Evolutionary conservation across 2,797 vertebrate genomes (phyloP).

Genomic region (Cynodonichthys magdalenae): DNA sequence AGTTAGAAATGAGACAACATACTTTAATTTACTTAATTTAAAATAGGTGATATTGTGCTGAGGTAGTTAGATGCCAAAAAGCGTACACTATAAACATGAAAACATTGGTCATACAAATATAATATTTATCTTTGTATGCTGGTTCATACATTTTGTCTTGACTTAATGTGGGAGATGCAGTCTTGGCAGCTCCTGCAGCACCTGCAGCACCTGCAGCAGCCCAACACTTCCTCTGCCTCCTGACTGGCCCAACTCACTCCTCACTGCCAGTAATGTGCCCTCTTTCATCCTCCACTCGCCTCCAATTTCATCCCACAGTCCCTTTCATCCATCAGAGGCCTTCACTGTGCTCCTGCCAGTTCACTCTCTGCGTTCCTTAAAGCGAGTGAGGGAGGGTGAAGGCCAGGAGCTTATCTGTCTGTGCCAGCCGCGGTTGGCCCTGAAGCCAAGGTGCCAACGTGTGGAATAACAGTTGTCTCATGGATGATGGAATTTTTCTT

Average conservation of each 20-base stretch:
- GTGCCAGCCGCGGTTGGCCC: conserved; percentile 47
- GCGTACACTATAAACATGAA: too few species aligned
- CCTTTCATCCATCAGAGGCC: conserved; percentile 61
- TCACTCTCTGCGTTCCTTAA: conserved; percentile 57
- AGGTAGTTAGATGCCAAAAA: too few species aligned
- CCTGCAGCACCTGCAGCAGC: conserved; percentile 55
- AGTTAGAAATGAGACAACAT: too few species aligned
- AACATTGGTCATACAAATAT: too few species aligned
- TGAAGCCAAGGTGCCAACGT: conserved; percentile 44
- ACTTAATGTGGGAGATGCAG: conserved; percentile 1
- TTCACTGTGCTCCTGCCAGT: conserved; percentile 60
- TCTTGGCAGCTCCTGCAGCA: conserved; percentile 38
- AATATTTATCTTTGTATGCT: not conserved
- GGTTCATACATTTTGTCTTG: not conserved
- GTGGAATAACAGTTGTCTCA: conserved; percentile 58
- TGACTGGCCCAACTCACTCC: conserved; percentile 22
- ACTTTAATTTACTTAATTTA: too few species aligned
- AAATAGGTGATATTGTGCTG: too few species aligned
- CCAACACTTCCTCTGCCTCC: conserved; percentile 41
- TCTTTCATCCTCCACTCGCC: conserved; percentile 53
- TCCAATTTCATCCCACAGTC: conserved; percentile 18
- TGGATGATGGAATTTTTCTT: conserved; percentile 59
- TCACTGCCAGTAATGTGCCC: conserved; percentile 38
- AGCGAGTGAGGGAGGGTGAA: conserved; percentile 43
- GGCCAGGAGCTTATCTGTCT: conserved; percentile 45